These are phyloP conservation scores for Heliocidaris erythrogramma DNA, from an alignment of 35 echinoderm and acorn worm genomes.

Conservation along the genomic window DNA sequence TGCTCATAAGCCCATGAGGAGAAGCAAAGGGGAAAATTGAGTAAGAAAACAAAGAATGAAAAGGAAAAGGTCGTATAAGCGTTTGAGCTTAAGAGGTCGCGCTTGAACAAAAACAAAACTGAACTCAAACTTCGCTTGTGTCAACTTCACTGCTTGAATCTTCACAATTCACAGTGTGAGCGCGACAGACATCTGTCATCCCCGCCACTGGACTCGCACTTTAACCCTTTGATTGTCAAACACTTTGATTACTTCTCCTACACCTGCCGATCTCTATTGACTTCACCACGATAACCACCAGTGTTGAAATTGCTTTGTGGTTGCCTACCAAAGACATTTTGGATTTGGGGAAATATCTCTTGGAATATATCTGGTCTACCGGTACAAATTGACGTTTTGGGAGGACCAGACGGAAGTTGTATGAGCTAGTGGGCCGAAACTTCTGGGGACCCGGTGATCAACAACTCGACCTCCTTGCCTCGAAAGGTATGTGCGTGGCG, in stretches of 20 bases:
- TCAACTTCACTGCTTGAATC: neutral
- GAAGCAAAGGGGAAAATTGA: no score
- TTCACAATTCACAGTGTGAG: neutral
- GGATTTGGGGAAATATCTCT: neutral
- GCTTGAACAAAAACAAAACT: neutral
- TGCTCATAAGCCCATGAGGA: no score
- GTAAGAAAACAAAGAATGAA: no score
- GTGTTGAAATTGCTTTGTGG: neutral
- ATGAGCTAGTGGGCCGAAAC: neutral
- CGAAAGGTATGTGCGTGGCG: neutral
- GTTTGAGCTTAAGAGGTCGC: neutral
- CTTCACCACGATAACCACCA: no score
- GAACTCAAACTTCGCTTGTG: neutral
- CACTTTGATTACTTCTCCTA: neutral
- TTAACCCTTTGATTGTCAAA: neutral
- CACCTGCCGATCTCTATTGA: neutral
- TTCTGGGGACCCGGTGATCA: neutral
- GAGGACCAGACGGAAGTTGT: neutral
- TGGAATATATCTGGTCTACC: neutral
- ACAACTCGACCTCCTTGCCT: neutral
- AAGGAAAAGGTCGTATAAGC: neutral
- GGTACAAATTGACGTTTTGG: neutral
- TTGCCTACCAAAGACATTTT: neutral
- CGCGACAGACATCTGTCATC: neutral
- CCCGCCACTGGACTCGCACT: neutral